These are phyloP conservation scores for Gryllus bimaculatus DNA, from an alignment of 1,140 invertebrate species.

Conservation along the genomic window DNA sequence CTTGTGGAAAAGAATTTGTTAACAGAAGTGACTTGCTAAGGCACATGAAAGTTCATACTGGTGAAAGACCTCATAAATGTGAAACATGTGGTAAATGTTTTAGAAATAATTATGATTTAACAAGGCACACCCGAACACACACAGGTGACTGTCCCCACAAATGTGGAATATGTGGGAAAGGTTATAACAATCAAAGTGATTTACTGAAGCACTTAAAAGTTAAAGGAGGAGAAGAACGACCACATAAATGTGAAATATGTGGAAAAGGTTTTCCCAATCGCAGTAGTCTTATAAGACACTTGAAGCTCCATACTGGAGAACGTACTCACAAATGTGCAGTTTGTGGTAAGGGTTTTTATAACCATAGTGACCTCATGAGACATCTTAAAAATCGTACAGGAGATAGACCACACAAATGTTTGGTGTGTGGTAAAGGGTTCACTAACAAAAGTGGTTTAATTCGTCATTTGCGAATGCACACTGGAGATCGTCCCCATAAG, in stretches of 20 bases:
- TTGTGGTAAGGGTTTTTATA: slow-evolving; percentile 7
- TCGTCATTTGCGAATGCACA: slow-evolving; percentile 50
- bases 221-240: neutral
- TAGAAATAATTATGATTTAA: neutral
- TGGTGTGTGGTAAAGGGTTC: slow-evolving; percentile 13
- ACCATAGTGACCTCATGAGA: neutral
- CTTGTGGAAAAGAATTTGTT: neutral
- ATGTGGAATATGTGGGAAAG: neutral
- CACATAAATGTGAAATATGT: slow-evolving; percentile 11
- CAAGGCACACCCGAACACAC: neutral
- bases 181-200: neutral
- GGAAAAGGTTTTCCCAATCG: slow-evolving; percentile 12
- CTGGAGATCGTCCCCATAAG: slow-evolving; percentile 36
- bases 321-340: slow-evolving; percentile 43
- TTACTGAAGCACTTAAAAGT: neutral
- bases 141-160: neutral
- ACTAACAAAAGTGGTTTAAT: slow-evolving; percentile 36
- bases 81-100: neutral
- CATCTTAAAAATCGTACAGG: neutral
- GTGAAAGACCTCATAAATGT: neutral
- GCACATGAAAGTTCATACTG: neutral
- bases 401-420: slow-evolving; percentile 6
- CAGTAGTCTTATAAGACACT: slow-evolving; percentile 63
- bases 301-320: slow-evolving; percentile 74
- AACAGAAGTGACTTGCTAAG: neutral